These are phyloP conservation scores for Galeopsomyia nigrocyanea DNA, from an alignment of 2,888 invertebrate species.

Conservation along the genomic window DNA sequence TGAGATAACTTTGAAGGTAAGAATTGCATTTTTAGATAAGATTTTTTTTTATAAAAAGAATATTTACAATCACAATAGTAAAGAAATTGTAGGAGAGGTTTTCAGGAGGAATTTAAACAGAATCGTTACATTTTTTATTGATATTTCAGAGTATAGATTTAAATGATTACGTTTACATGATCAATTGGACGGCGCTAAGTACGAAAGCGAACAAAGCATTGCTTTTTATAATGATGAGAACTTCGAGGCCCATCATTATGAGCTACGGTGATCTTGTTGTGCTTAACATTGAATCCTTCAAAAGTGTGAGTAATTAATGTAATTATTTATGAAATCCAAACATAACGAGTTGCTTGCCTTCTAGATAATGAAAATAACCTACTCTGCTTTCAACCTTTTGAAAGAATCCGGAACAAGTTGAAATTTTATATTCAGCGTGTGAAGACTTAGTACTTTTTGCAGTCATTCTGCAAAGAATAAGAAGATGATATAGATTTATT, in stretches of 20 bases:
- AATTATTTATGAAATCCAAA: neutral
- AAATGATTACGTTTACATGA: constrained; percentile 1
- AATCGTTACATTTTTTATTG: no score
- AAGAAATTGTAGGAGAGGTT: no score
- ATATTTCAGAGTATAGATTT: constrained; percentile 1
- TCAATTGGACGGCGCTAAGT: constrained; percentile 11
- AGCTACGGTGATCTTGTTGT: constrained; percentile 4
- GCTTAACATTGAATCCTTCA: constrained; percentile 14
- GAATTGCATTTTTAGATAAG: no score
- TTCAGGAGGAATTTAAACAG: no score
- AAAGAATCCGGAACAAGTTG: no score
- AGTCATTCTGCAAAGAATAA: no score
- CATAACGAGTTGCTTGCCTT: neutral
- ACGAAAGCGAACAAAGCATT: neutral
- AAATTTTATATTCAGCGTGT: no score
- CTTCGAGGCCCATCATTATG: constrained; percentile 2
- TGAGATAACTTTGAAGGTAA: neutral
- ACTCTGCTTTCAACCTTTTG: constrained; percentile 7
- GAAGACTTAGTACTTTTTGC: no score
- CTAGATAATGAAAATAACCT: constrained; percentile 12
- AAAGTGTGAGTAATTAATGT: neutral
- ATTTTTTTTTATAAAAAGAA: no score
- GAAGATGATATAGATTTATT: no score
- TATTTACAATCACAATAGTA: no score
- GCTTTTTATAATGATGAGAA: constrained; percentile 5